Evolutionary conservation across 2,888 invertebrate genomes (phyloP).

Genomic region (Tyria jacobaeae): DNA sequence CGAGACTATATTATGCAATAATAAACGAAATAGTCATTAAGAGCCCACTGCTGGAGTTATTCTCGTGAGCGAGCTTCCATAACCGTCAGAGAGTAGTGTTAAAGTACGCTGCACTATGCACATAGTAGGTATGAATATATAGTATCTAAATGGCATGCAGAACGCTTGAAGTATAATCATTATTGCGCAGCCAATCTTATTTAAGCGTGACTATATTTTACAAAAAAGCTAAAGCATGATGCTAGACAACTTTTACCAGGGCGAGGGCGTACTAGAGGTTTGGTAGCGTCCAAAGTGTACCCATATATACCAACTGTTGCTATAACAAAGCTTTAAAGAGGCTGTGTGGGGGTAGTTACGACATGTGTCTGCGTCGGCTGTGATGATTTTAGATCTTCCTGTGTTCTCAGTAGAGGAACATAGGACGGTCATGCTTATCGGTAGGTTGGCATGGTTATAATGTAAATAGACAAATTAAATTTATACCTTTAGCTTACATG

Average conservation of each 20-base stretch:
- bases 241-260: conserved; percentile 86
- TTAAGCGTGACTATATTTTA: conserved; percentile 87
- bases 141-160: conserved; percentile 87
- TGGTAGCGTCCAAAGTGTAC: conserved; percentile 85
- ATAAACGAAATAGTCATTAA: conserved; percentile 62
- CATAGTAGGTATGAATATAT: conserved; percentile 85
- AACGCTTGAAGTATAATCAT: conserved; percentile 87
- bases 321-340: conserved; percentile 81
- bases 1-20: conserved; percentile 49
- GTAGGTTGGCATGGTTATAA: conserved; percentile 77
- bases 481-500: conserved; percentile 87
- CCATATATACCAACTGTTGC: conserved; percentile 84
- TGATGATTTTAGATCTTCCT: conserved; percentile 69
- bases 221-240: conserved; percentile 87
- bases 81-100: conserved; percentile 82
- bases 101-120: conserved; percentile 84
- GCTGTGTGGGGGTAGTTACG: conserved; percentile 81
- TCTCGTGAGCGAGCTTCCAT: conserved; percentile 76
- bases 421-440: conserved; percentile 79
- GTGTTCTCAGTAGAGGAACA: conserved; percentile 68
- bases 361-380: conserved; percentile 79
- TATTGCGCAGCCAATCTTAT: conserved; percentile 87
- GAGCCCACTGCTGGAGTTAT: conserved; percentile 68
- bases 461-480: conserved; percentile 84
- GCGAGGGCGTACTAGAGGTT: conserved; percentile 85